phyloP scores from a whole-genome alignment of 2,888 invertebrate genomes.

The Melanotus villosus region DNA sequence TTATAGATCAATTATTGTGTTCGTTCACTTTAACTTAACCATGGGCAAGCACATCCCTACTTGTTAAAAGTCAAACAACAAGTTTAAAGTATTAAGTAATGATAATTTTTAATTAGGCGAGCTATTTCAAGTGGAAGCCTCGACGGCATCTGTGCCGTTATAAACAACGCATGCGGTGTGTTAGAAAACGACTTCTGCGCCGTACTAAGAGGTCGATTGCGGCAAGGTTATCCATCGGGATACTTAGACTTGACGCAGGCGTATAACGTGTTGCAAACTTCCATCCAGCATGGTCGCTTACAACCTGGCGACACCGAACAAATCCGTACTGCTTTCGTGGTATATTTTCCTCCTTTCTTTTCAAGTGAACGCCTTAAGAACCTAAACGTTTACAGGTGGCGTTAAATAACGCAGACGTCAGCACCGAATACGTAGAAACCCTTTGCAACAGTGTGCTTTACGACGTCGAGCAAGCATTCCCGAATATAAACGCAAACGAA shows the following conservation, averaged over 20 bases:
- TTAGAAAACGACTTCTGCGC: conserved; percentile 89
- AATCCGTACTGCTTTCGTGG: conserved; percentile 82
- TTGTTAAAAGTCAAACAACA: too few species aligned
- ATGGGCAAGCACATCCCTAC: too few species aligned
- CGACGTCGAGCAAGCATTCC: conserved; percentile 77
- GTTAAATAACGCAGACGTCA: conserved; percentile 92
- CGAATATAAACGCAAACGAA: conserved; percentile 75
- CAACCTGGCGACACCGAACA: conserved; percentile 86
- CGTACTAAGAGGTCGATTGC: conserved; percentile 80
- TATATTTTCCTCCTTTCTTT: too few species aligned
- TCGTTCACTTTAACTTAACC: too few species aligned
- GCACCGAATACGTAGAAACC: conserved; percentile 91
- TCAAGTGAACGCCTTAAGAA: too few species aligned
- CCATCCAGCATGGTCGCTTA: conserved; percentile 84
- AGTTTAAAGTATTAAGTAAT: too few species aligned
- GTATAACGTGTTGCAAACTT: conserved; percentile 85
- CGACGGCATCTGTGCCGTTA: conserved; percentile 96
- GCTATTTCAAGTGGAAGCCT: conserved; percentile 92
- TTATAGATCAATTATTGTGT: too few species aligned
- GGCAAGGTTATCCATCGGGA: conserved; percentile 85
- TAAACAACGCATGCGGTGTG: conserved; percentile 92
- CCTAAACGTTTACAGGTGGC: conserved; percentile 80
- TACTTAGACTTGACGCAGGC: conserved; percentile 86
- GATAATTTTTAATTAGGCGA: too few species aligned
- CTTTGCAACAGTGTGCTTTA: conserved; percentile 83